Evolutionary conservation across 2,888 invertebrate genomes (phyloP), one percentile per base, ranked within the genome.

Genomic region (Gonocerus acuteangulatus): DNA sequence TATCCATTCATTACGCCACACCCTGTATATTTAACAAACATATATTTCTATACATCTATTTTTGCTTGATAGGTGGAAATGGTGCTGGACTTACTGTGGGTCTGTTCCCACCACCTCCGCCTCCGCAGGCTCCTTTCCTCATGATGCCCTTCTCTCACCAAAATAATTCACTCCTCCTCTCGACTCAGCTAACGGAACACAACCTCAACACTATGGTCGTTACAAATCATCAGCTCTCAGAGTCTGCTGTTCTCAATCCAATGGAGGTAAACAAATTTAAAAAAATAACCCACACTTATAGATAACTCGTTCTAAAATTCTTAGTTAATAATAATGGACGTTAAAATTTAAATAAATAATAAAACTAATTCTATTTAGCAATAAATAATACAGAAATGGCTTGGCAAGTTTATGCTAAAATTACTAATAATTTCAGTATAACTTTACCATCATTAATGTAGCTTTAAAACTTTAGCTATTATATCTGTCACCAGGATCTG

Each of bases 151-250:
- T 57, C n/a, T 27, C 57, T 16, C 57, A 57, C 42, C 62, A 62
- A 22, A 59, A 62, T 39, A 57, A 57, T 34, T 62, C 65, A 19
- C 52, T 65, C 23, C 48, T 65, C 15, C 52, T 65, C 21, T 61
- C 51, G 9, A 62, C 65, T 1, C 65, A 65, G 15, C 51, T 65
- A 15, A 60, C 68, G 65, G 69, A 54, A 72, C 36, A 72, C 73
- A 44, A 57, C 18, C 56, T 65, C 18, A 65, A 62, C 44, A 74
- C 73, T 63, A 70, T 74, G 11, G 71, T 74, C 2, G 72, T 72
- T 9, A 74, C 71, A 63, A 65, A 66, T 34, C 60, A 58, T 19
- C 67, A 67, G 48, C 59, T 67, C 34, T 66, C 65, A 2, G 62
- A 66, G 42, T 63, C 67, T 4, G 62, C 65, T 4, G 36, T 54